These are phyloP conservation scores for Colostygia pectinataria DNA, from an alignment of 2,888 invertebrate species.

Conservation along the genomic window DNA sequence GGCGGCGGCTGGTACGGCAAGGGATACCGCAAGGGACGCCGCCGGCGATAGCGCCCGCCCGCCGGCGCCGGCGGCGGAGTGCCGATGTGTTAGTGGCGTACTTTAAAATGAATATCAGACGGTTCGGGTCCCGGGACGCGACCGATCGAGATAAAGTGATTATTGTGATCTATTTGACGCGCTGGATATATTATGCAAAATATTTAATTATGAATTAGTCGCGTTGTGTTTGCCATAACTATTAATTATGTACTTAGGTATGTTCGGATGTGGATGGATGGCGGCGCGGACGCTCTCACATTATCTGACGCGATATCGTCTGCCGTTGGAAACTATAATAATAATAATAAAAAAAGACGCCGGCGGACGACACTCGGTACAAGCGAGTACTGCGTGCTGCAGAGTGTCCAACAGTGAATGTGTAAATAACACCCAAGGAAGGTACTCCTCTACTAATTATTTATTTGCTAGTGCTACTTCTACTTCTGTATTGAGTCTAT, in stretches of 20 bases:
- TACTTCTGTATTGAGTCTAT: too few species aligned
- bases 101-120: too few species aligned
- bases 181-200: not conserved
- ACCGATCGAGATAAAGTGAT: not conserved
- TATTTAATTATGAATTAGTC: not conserved
- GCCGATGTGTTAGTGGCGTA: not conserved
- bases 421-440: too few species aligned
- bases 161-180: conserved; percentile 7
- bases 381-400: too few species aligned
- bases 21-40: conserved; percentile 89
- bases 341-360: too few species aligned
- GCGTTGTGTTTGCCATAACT: not conserved
- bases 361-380: too few species aligned
- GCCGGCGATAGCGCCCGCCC: conserved; percentile 65
- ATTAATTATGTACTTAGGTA: not conserved
- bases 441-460: too few species aligned
- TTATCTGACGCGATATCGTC: not conserved
- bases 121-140: not conserved
- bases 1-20: conserved; percentile 92
- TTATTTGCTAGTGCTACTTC: too few species aligned
- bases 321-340: too few species aligned
- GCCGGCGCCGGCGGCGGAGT: conserved; percentile 3
- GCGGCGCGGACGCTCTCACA: too few species aligned
- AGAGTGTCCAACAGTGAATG: too few species aligned
- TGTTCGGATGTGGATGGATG: too few species aligned